Percentiles rank a stretch among this genome's conserved stretches.
Conservation (phyloP, 2,888 invertebrate species). For the Drosophila ezoana region DNA sequence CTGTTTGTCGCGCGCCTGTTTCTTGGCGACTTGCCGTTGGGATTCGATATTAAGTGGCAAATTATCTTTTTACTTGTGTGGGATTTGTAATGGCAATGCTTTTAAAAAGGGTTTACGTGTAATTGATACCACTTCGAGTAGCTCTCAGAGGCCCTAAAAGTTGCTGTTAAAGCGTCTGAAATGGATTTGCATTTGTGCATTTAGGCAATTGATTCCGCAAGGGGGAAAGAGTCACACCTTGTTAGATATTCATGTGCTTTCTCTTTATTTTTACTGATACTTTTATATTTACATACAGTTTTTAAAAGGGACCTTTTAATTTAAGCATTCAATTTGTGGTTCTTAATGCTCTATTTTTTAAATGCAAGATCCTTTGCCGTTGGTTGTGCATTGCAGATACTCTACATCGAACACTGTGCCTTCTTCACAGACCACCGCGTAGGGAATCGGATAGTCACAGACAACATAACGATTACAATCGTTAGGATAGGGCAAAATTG, state of each 20-base stretch:
- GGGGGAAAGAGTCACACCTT: background rate
- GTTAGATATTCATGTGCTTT: background rate
- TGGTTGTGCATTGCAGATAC: conserved; percentile 19
- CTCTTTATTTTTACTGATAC: background rate
- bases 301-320: background rate
- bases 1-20: conserved; percentile 33
- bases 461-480: conserved; percentile 56
- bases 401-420: conserved; percentile 26
- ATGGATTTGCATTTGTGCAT: conserved; percentile 50
- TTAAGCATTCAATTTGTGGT: background rate
- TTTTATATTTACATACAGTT: background rate
- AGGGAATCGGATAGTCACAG: conserved; percentile 64
- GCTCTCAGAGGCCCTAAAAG: conserved; percentile 45
- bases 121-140: conserved; percentile 51
- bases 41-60: conserved; percentile 66
- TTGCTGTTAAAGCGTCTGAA: conserved; percentile 26
- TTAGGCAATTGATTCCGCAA: conserved; percentile 53
- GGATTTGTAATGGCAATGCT: conserved; percentile 26
- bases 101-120: conserved; percentile 67
- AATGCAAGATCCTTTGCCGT: conserved; percentile 2
- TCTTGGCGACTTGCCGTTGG: conserved; percentile 35
- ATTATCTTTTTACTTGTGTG: conserved; percentile 55
- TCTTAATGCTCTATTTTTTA: background rate
- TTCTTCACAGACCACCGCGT: conserved; percentile 24
- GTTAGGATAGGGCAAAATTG: conserved; percentile 56